These are phyloP conservation scores for Salvelinus sp. DNA, from an alignment of 2,113 vertebrate species.

Conservation along the genomic window DNA sequence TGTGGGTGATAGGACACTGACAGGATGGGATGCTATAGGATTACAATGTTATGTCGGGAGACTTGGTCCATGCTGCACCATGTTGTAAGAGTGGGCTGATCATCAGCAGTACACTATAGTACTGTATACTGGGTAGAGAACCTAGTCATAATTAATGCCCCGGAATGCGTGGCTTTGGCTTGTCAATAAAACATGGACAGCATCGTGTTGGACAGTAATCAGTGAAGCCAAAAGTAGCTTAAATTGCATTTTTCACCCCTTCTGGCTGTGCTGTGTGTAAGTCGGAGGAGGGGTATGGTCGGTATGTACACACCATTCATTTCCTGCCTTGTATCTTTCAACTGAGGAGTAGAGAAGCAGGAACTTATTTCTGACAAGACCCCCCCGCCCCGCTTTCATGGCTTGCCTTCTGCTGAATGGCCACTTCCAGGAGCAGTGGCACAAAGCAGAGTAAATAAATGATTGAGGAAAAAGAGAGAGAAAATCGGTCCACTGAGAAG, in stretches of 20 bases:
- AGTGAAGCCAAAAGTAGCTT: slow-evolving; percentile 54
- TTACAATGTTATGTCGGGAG: neutral
- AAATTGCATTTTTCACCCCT: slow-evolving; percentile 50
- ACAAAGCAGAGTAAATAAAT: slow-evolving; percentile 16
- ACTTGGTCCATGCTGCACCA: neutral
- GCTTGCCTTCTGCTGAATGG: slow-evolving; percentile 63
- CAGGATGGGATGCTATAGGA: neutral
- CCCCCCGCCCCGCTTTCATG: slow-evolving; percentile 28
- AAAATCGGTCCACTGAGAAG: slow-evolving; percentile 42
- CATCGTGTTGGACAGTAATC: no score
- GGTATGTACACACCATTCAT: slow-evolving; percentile 29
- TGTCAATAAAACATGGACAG: slow-evolving; percentile 50
- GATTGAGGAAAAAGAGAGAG: neutral
- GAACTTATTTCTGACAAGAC: slow-evolving; percentile 55
- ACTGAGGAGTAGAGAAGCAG: slow-evolving; percentile 33
- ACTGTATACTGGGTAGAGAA: neutral
- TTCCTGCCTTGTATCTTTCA: slow-evolving; percentile 58
- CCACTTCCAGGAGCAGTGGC: slow-evolving; percentile 41
- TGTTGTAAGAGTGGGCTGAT: neutral
- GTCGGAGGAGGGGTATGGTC: neutral
- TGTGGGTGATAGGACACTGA: neutral
- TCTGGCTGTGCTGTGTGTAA: slow-evolving; percentile 1
- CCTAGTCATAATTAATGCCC: slow-evolving; percentile 15
- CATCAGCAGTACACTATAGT: neutral
- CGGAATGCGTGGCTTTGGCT: slow-evolving; percentile 17